Base-by-base conservation (phyloP, 2,113 vertebrate genomes). In the Haemorhous mexicanus region DNA sequence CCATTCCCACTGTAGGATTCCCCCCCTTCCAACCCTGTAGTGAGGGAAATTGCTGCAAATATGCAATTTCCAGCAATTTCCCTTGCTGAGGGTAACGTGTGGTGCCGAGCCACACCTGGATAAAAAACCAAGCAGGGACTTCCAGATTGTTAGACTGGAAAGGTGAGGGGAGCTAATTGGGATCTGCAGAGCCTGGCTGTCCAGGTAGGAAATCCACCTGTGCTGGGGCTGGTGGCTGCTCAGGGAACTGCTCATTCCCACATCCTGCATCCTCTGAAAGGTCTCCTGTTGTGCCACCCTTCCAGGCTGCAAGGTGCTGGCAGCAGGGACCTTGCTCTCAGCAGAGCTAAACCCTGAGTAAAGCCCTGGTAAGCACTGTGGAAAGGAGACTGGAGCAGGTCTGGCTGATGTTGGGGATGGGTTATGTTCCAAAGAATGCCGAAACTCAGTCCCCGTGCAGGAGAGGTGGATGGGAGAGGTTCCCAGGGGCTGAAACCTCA, bases 221-320 rank as follows among this genome's bases (percentile, higher is more conserved):
- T 78, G 61, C 77, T 5, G 20, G 50, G 69, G 75, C 44, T 84
- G 84, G 69, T 77, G 91, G 47, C 87, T 47, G 41, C 55, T 47
- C 73, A 61, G 87, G 83, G 67, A 89, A 23, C 78, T 84, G 95
- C 73, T 88, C 75, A 55, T 92, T 84, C 49, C 64, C 88, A 86
- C 62, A 61, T 84, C n/a, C 67, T 70, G 86, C 44, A 75, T 44
- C 47, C 87, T 67, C 26, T 67, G 68, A 41, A 82, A 76, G 41
- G 75, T 19, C 52, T 80, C 39, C 32, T 4, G 5, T 43, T 43
- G 3, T 33, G 58, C 53, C 80, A 56, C 19, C 59, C 63, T 35
- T 47, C 49, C 27, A 27, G 66, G 23, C 2, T 64, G 43, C 39
- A 44, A 56, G 46, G 74, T 14, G 52, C 64, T 84, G 84, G 75